These are phyloP conservation scores for Syrphus vitripennis DNA, from an alignment of 2,888 invertebrate genomes.

Conservation along the genomic window DNA sequence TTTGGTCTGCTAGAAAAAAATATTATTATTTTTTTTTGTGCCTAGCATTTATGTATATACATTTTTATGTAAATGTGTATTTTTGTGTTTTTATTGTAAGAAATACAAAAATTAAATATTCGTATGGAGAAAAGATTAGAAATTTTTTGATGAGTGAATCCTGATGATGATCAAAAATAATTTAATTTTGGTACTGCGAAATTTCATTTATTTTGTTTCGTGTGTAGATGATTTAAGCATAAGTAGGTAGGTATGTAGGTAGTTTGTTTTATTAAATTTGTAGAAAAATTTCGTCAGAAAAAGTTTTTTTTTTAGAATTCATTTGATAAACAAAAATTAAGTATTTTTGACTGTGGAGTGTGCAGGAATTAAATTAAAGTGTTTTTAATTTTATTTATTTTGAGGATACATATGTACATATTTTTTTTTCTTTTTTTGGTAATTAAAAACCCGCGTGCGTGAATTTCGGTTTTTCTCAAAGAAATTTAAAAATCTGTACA, in stretches of 20 bases:
- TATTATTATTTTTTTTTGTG: background rate
- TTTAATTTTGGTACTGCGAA: constrained; percentile 24
- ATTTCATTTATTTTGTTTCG: constrained; percentile 40
- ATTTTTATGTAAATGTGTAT: constrained; percentile 7
- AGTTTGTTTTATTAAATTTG: constrained; percentile 5
- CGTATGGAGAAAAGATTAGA: constrained; percentile 45
- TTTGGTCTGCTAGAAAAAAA: background rate
- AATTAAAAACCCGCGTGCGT: background rate
- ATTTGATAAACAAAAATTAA: constrained; percentile 1
- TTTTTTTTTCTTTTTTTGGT: background rate
- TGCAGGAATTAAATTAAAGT: background rate
- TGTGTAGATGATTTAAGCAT: background rate
- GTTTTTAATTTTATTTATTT: background rate
- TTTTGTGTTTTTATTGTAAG: constrained; percentile 2
- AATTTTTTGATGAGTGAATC: constrained; percentile 49
- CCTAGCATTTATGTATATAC: background rate
- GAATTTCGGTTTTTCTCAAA: background rate
- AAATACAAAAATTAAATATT: constrained; percentile 11
- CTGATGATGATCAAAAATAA: constrained; percentile 36
- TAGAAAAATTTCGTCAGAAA: constrained; percentile 43
- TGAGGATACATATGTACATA: too few species aligned
- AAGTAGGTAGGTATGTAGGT: too few species aligned
- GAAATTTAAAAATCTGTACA: background rate
- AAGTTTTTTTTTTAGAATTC: background rate
- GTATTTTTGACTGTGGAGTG: background rate